Conservation (phyloP, 2,888 invertebrate species). For the Pheosia tremula region DNA sequence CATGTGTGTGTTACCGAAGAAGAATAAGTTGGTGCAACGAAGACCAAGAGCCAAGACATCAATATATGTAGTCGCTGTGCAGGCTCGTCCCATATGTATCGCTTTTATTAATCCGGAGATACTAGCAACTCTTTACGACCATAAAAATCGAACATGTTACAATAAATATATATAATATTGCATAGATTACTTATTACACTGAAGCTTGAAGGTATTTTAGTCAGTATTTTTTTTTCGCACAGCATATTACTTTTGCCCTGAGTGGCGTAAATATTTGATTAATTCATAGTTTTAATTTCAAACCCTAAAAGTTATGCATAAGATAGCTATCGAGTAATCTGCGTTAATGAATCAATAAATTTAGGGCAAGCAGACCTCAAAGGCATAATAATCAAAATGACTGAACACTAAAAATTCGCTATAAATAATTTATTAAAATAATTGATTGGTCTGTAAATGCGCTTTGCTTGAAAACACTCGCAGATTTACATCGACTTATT, state of each 20-base stretch:
- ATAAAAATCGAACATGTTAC: background rate
- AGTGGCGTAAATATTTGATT: background rate
- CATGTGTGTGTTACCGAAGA: background rate
- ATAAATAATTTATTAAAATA: conserved; percentile 12
- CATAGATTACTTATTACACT: background rate
- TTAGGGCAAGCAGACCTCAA: conserved; percentile 23
- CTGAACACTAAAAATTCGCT: conserved; percentile 44
- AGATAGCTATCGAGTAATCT: background rate
- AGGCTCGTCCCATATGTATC: conserved; percentile 22
- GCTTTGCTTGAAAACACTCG: conserved; percentile 41
- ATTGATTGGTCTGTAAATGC: conserved; percentile 23
- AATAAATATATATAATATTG: background rate
- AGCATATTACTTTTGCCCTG: conserved; percentile 14
- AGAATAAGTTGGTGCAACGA: background rate
- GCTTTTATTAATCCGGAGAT: conserved; percentile 6
- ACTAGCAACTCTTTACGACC: background rate
- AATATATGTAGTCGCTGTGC: conserved; percentile 29
- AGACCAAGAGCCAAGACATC: conserved; percentile 22
- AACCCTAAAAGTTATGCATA: background rate
- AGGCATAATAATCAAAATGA: conserved; percentile 19
- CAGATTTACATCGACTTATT: conserved; percentile 28
- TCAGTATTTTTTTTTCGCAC: conserved; percentile 30
- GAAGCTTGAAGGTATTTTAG: background rate
- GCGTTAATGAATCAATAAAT: conserved; percentile 1
- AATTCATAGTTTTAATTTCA: background rate